Percentiles rank a stretch among this genome's conserved stretches.
These are phyloP conservation scores for Meda fulgida DNA, from an alignment of 2,797 vertebrate genomes.

Conservation along the genomic window DNA sequence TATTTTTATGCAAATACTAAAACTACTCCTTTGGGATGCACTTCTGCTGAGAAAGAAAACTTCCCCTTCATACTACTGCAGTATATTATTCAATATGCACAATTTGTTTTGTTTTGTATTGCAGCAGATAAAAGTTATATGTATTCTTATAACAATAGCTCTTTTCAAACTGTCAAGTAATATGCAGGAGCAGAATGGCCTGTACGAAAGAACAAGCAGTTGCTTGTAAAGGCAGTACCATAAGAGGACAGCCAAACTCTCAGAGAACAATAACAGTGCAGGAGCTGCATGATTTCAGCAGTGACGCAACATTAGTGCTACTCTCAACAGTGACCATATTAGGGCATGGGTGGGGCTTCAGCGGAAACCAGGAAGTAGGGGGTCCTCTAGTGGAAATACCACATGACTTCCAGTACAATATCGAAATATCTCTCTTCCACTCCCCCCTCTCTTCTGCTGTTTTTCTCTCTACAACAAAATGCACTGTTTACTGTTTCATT, in stretches of 20 bases:
- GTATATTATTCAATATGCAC: neutral
- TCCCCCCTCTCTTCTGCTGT: slow-evolving; percentile 42
- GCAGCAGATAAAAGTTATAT: neutral
- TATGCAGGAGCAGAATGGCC: neutral
- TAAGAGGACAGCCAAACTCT: slow-evolving; percentile 30
- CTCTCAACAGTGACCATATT: slow-evolving; percentile 69
- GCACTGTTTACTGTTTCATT: slow-evolving; percentile 44
- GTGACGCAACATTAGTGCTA: slow-evolving; percentile 33
- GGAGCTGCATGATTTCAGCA: slow-evolving; percentile 36
- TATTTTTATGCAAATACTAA: neutral
- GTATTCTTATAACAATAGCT: neutral
- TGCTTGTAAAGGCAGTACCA: slow-evolving; percentile 33
- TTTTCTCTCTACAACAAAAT: slow-evolving; percentile 28
- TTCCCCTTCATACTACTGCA: neutral
- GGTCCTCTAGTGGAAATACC: slow-evolving; percentile 67
- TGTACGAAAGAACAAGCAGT: slow-evolving; percentile 41
- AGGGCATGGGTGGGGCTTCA: slow-evolving; percentile 62
- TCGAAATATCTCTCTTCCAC: slow-evolving; percentile 43
- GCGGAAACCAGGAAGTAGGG: slow-evolving; percentile 69
- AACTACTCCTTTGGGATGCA: neutral
- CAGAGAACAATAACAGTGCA: slow-evolving; percentile 38
- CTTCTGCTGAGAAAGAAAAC: neutral
- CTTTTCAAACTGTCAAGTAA: slow-evolving; percentile 25
- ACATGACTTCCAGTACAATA: slow-evolving; percentile 72
- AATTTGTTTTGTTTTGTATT: neutral